Evolutionary conservation across 2,113 vertebrate species (phyloP).

Genomic region (Orthochromis indermauri): DNA sequence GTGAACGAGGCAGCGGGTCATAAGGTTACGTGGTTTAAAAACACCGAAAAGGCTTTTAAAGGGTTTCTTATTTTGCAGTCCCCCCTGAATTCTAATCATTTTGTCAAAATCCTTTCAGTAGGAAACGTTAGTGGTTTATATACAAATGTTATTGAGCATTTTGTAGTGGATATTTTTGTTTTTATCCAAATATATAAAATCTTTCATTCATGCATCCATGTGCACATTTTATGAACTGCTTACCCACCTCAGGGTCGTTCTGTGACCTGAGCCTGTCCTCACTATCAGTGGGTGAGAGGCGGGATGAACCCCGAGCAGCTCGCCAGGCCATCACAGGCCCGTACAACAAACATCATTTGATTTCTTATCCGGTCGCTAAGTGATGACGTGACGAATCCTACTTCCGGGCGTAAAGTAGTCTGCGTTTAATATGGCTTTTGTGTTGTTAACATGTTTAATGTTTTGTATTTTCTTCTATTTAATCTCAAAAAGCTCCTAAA

Average conservation of each 20-base stretch:
- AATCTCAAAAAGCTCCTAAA: too few relatives aligned
- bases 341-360: background rate
- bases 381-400: too few relatives aligned
- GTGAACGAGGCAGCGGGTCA: background rate
- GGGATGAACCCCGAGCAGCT: accelerated
- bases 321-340: background rate
- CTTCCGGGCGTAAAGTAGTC: accelerated
- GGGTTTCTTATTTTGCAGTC: background rate
- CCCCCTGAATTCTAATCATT: background rate
- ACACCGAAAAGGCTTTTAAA: background rate
- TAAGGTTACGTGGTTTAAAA: background rate
- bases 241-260: accelerated
- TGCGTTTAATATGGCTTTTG: too few relatives aligned
- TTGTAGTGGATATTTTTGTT: background rate
- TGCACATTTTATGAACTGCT: background rate
- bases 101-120: background rate
- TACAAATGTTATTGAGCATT: accelerated
- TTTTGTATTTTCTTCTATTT: accelerated
- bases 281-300: accelerated
- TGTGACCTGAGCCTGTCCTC: background rate
- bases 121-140: background rate
- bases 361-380: background rate
- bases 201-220: background rate
- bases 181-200: background rate
- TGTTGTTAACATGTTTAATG: too few relatives aligned